A percentile compares a stretch with the other conserved stretches of the same genome.
These are phyloP conservation scores for Saimiri boliviensis DNA, from an alignment of 2,113 vertebrate species.

Conservation along the genomic window DNA sequence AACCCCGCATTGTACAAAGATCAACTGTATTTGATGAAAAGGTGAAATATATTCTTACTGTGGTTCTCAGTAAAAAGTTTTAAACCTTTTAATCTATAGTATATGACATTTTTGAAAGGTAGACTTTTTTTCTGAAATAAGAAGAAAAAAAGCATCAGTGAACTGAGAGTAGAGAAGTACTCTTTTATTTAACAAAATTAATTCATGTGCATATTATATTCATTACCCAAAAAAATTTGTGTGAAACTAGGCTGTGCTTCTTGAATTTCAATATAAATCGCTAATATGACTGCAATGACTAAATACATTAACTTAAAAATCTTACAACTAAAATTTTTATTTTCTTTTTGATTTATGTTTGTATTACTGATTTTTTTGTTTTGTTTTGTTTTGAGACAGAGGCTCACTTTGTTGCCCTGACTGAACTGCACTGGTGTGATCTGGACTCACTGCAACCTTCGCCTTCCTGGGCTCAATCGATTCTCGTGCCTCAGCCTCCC, in stretches of 20 bases:
- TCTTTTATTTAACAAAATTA: background rate
- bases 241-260: background rate
- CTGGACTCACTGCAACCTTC: no score
- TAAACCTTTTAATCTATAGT: background rate
- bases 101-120: background rate
- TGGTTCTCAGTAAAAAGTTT: background rate
- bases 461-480: no score
- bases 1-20: background rate
- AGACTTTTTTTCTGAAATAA: background rate
- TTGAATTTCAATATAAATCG: slow-evolving; percentile 30
- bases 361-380: background rate
- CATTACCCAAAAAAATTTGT: background rate
- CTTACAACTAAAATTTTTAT: slow-evolving; percentile 8
- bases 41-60: background rate
- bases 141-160: background rate
- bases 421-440: no score
- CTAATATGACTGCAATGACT: background rate
- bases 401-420: no score
- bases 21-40: background rate
- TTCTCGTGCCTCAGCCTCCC: no score
- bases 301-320: slow-evolving; percentile 11
- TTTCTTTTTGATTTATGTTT: background rate
- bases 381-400: no score
- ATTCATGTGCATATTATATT: background rate
- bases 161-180: background rate